These are phyloP conservation scores for Ophion costatus DNA, from an alignment of 2,888 invertebrate species.

Conservation along the genomic window DNA sequence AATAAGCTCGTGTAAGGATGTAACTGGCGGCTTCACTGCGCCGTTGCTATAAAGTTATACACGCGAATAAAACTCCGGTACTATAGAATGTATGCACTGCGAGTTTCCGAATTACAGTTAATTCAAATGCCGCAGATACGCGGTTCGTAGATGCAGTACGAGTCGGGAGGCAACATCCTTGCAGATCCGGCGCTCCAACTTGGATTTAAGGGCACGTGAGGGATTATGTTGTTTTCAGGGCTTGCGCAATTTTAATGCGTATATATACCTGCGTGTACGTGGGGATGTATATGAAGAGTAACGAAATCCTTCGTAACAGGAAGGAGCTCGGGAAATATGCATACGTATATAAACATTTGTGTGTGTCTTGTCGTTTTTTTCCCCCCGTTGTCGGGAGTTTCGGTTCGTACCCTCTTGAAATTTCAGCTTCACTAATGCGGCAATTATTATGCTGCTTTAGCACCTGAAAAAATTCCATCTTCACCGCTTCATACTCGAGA, in stretches of 20 bases:
- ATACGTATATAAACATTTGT: not conserved
- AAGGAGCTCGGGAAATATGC: not conserved
- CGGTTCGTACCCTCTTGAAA: not conserved
- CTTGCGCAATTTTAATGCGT: slow-evolving; percentile 72
- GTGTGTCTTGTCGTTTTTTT: not conserved
- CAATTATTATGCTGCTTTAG: slow-evolving; percentile 11
- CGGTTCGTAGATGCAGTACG: slow-evolving; percentile 61
- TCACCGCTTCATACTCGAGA: slow-evolving; percentile 3
- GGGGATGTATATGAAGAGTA: slow-evolving; percentile 4
- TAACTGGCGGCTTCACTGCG: slow-evolving; percentile 18
- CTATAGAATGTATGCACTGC: slow-evolving; percentile 31
- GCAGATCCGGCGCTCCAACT: not conserved
- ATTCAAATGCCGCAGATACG: slow-evolving; percentile 72
- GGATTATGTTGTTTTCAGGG: slow-evolving; percentile 67
- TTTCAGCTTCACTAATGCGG: not conserved
- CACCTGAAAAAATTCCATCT: not conserved
- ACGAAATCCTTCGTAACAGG: not conserved
- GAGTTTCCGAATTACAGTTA: slow-evolving; percentile 72
- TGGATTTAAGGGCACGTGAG: slow-evolving; percentile 67
- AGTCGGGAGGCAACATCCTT: slow-evolving; percentile 24
- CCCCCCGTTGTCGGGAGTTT: not conserved
- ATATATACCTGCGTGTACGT: slow-evolving; percentile 10
- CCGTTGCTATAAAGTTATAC: slow-evolving; percentile 22
- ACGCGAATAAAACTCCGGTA: not conserved
- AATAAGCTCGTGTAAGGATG: slow-evolving; percentile 51